Conservation (phyloP, 2,113 vertebrate species). For the Cyanoderma ruficeps region DNA sequence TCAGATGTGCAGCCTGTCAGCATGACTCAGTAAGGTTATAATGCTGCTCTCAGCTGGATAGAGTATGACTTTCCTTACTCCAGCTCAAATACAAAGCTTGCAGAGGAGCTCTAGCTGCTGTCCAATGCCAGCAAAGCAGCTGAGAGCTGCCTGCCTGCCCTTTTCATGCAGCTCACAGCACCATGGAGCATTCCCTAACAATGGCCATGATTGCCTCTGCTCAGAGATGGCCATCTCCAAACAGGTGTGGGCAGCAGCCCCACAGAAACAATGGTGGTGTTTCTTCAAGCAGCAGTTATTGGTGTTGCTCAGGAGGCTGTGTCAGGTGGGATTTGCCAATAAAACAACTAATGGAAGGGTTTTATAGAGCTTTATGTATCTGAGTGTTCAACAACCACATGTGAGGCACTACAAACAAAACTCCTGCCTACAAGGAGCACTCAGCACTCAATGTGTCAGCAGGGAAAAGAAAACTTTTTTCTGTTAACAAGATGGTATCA, state of each 20-base stretch:
- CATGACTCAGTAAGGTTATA: background rate
- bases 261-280: accelerated
- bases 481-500: background rate
- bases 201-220: background rate
- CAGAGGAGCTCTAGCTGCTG: background rate
- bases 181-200: background rate
- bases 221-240: background rate
- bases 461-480: background rate
- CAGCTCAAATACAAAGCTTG: background rate
- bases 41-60: background rate
- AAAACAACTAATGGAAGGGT: background rate
- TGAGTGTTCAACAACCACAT: background rate
- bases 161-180: background rate
- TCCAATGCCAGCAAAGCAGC: background rate
- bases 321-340: background rate
- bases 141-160: background rate
- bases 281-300: background rate
- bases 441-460: accelerated
- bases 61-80: background rate
- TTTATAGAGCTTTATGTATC: background rate
- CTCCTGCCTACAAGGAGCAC: background rate
- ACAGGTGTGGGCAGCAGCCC: background rate
- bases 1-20: background rate
- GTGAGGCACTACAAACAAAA: background rate
- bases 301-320: background rate